Percentiles rank a stretch among this genome's conserved stretches.
Evolutionary conservation across 2,113 vertebrate species (phyloP).

Genomic region (Phylloscopus whistleri): DNA sequence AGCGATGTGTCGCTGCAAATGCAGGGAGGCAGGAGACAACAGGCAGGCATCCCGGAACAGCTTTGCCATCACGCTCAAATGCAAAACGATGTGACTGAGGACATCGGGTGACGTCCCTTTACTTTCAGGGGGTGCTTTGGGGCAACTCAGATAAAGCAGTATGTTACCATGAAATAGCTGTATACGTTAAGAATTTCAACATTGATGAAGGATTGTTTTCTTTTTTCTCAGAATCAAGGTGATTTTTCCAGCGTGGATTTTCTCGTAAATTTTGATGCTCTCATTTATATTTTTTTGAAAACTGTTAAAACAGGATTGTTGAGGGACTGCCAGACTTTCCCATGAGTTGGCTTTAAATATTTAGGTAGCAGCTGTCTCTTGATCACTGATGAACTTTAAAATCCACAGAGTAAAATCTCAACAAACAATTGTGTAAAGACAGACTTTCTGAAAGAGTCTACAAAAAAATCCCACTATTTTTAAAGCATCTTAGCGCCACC

Average conservation of each 20-base stretch:
- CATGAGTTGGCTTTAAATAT: conserved; percentile 29
- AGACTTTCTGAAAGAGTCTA: conserved; percentile 55
- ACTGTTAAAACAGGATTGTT: not conserved
- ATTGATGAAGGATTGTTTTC: not conserved
- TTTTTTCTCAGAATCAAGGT: not conserved
- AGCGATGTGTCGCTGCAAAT: not conserved
- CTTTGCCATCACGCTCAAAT: not conserved
- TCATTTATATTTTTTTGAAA: not conserved
- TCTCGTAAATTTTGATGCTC: not conserved
- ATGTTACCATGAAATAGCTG: not conserved
- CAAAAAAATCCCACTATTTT: conserved; percentile 63
- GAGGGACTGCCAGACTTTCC: conserved; percentile 12
- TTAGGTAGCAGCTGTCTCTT: conserved; percentile 43
- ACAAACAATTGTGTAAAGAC: conserved; percentile 61
- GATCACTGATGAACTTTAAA: conserved; percentile 28
- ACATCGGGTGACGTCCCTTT: fast-evolving
- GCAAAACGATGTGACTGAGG: not conserved
- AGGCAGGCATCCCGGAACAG: not conserved
- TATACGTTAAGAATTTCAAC: not conserved
- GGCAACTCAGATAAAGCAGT: not conserved
- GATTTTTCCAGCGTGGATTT: not conserved
- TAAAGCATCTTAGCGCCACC: conserved; percentile 53
- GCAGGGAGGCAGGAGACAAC: not conserved
- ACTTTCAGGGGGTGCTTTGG: not conserved
- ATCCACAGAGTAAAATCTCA: conserved; percentile 55